Conservation (phyloP, 2,113 vertebrate species). For the Psammodynastes pulverulentus region DNA sequence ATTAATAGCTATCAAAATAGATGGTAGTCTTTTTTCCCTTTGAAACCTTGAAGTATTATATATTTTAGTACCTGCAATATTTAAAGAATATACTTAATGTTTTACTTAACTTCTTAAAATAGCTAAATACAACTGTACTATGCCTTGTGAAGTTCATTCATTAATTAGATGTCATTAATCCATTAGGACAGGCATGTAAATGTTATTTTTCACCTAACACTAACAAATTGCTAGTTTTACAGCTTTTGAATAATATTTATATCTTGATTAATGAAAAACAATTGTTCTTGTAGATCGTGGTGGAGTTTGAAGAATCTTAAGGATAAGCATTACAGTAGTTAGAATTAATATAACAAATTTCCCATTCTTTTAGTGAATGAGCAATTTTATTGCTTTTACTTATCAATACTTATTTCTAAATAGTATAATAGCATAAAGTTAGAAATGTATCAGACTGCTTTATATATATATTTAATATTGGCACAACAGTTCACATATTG, state of each 20-base stretch:
- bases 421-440: neutral
- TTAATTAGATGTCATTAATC: neutral
- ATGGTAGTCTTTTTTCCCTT: neutral
- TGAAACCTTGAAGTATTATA: neutral
- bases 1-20: neutral
- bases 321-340: neutral
- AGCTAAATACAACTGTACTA: neutral
- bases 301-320: neutral
- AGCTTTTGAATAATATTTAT: neutral
- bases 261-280: neutral
- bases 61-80: neutral
- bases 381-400: neutral
- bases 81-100: neutral
- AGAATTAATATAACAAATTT: neutral
- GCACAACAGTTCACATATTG: neutral
- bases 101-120: neutral
- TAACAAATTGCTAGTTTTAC: neutral
- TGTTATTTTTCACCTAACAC: neutral
- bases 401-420: neutral
- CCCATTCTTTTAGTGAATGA: neutral
- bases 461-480: neutral
- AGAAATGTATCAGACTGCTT: neutral
- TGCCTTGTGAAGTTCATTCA: neutral
- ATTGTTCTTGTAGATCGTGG: neutral
- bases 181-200: neutral